Conservation (phyloP, 1,140 invertebrate genomes). For the Macrobrachium nipponense region DNA sequence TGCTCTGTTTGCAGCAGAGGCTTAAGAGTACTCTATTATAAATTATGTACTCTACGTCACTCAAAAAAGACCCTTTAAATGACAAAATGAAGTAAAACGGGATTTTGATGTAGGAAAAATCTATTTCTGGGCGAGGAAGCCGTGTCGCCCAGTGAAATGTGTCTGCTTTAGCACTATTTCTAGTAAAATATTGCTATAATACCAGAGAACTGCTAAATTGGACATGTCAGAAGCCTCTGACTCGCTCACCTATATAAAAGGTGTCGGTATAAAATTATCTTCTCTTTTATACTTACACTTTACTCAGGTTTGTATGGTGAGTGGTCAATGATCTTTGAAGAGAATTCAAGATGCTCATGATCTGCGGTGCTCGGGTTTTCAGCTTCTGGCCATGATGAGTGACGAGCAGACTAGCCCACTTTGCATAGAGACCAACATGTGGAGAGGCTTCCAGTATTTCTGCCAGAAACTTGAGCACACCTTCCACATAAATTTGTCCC, state of each 20-base stretch:
- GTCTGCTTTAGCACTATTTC: too few relatives aligned
- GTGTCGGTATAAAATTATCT: conserved; percentile 63
- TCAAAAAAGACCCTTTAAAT: too few relatives aligned
- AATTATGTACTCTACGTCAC: too few relatives aligned
- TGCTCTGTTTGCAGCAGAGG: too few relatives aligned
- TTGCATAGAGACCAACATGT: conserved; percentile 89
- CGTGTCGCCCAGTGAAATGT: too few relatives aligned
- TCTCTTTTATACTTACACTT: conserved; percentile 78
- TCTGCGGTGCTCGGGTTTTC: conserved; percentile 68
- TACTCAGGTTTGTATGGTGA: conserved; percentile 84
- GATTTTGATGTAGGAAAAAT: too few relatives aligned
- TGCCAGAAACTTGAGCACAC: conserved; percentile 79
- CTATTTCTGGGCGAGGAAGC: too few relatives aligned
- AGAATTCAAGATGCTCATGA: conserved; percentile 76
- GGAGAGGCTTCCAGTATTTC: conserved; percentile 79
- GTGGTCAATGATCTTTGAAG: conserved; percentile 84
- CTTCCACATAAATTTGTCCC: conserved; percentile 81
- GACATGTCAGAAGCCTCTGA: too few relatives aligned
- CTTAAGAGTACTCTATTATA: too few relatives aligned
- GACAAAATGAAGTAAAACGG: background rate
- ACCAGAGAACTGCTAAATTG: too few relatives aligned
- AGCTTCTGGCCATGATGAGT: conserved; percentile 74
- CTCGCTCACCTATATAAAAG: too few relatives aligned
- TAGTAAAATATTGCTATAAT: too few relatives aligned
- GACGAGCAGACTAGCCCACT: conserved; percentile 81